phyloP scores from a whole-genome alignment of 2,888 invertebrate genomes.

The Siphlonurus alternatus region DNA sequence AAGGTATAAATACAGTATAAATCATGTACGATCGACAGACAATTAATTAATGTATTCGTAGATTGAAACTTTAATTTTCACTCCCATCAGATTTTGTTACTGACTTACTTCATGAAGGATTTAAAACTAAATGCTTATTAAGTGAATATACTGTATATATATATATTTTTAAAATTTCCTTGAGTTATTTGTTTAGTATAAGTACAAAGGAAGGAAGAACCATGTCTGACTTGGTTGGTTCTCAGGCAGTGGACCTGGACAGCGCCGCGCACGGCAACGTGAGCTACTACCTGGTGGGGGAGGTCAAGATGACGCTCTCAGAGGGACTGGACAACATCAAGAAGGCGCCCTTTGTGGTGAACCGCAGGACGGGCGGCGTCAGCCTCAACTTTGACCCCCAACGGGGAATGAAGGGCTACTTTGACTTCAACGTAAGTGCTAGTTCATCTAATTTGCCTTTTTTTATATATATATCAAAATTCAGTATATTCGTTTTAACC shows the following conservation, averaged over 20 bases:
- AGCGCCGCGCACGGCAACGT: conserved; percentile 56
- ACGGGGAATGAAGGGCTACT: conserved; percentile 92
- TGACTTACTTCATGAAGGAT: neutral
- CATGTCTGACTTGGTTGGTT: too few species aligned
- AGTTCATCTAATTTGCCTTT: conserved; percentile 7
- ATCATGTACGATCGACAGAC: neutral
- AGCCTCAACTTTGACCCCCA: conserved; percentile 89
- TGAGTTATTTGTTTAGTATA: too few species aligned
- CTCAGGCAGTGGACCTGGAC: conserved; percentile 64
- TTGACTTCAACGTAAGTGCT: conserved; percentile 61
- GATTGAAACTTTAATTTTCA: neutral
- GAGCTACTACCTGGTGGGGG: conserved; percentile 59
- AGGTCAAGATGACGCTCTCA: conserved; percentile 63
- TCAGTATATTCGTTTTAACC: too few species aligned
- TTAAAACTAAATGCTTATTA: conserved; percentile 6
- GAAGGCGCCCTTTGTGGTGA: conserved; percentile 64
- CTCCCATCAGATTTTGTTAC: neutral
- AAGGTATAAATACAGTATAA: conserved; percentile 35
- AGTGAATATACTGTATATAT: too few species aligned
- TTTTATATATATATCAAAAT: too few species aligned
- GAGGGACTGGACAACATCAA: conserved; percentile 72
- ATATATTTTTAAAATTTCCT: too few species aligned
- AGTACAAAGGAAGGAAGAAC: too few species aligned
- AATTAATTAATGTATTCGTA: neutral
- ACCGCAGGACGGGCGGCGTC: conserved; percentile 65